phyloP scores from a whole-genome alignment of 1,140 invertebrate species.

The Neoseiulus cucumeris region DNA sequence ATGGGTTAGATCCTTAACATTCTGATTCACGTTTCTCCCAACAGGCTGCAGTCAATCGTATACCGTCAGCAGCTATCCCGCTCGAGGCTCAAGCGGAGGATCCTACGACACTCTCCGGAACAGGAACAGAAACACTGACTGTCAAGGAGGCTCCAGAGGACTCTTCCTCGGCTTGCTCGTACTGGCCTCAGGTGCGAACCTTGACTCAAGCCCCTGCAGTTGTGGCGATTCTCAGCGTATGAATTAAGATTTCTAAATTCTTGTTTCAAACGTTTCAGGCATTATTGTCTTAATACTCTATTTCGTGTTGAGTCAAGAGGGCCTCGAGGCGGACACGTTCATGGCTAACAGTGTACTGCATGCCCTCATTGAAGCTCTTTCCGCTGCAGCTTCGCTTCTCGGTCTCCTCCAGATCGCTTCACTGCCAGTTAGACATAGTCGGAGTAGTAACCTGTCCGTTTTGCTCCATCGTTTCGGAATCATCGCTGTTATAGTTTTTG shows the following conservation, averaged over 20 bases:
- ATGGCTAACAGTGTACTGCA: slow-evolving; percentile 23
- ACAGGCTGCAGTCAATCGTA: slow-evolving; percentile 9
- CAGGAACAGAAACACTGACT: slow-evolving; percentile 28
- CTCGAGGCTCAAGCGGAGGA: slow-evolving; percentile 9
- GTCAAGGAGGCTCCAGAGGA: slow-evolving; percentile 37
- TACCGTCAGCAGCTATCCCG: slow-evolving; percentile 6
- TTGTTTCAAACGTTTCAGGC: slow-evolving; percentile 25
- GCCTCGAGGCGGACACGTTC: slow-evolving; percentile 31
- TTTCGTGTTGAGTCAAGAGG: slow-evolving; percentile 38
- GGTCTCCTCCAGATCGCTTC: slow-evolving; percentile 24
- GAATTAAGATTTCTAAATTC: no score
- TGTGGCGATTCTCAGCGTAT: neutral
- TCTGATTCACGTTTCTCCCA: neutral
- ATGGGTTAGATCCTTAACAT: neutral
- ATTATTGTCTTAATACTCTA: slow-evolving; percentile 43
- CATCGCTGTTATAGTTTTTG: slow-evolving; percentile 30
- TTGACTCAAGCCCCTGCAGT: neutral
- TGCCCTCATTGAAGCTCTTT: slow-evolving; percentile 26
- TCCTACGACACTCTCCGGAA: slow-evolving; percentile 8
- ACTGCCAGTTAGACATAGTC: slow-evolving; percentile 19
- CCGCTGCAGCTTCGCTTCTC: slow-evolving; percentile 31
- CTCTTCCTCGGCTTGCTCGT: slow-evolving; percentile 39
- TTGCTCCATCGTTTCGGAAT: slow-evolving; percentile 31
- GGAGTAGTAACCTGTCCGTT: neutral
- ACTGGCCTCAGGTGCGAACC: slow-evolving; percentile 25